Base-by-base conservation (phyloP, 1,140 invertebrate species). In the Drosophila saltans region DNA sequence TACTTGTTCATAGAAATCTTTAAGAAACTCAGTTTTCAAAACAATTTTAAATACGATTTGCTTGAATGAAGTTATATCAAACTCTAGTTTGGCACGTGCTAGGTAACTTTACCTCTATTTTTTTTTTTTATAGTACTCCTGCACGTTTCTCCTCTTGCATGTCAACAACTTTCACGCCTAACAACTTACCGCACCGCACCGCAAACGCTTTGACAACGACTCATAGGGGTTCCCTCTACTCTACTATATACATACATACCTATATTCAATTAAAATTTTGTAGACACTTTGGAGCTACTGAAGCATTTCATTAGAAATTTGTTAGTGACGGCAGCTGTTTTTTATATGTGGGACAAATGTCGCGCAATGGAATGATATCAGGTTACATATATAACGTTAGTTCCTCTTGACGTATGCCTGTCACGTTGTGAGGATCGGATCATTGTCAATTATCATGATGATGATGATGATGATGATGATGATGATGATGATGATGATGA, bases 81-180 rank as follows among this genome's bases (percentile, higher is more conserved):
- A 36, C 1, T 36, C 33, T 36, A 36, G 6, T 36, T 7, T 36
- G 73, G 69, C 75, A 78, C 75, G 75, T 78, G 75, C 74, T 64
- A 40, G 45, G 24, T 33, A 26, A 36, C 21, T 36, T 48, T 21
- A 40, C 48, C 7, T 59, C n/a, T 10, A 33, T 7, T 16, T 16
- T 30, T 0, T 24, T 6, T 52, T 26, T 16, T 33, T n/a, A 2
- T 33, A 43, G 11, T 7, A 26, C 21, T 10, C 48, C 45, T 39
- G 65, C 59, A 39, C 33, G 43, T 52, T 43, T 26, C 30, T 33
- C 36, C 41, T 24, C 16, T 7, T 69, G 48, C 83, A 86, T 86
- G 70, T 78, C 68, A 81, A 77, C 83, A 82, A 74, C 76, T 88
- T 82, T 82, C 72, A 85, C 81, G 81, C 78, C 81, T 48, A 48